These are phyloP conservation scores for Coenonympha arcania DNA, from an alignment of 2,888 invertebrate species.

Conservation along the genomic window DNA sequence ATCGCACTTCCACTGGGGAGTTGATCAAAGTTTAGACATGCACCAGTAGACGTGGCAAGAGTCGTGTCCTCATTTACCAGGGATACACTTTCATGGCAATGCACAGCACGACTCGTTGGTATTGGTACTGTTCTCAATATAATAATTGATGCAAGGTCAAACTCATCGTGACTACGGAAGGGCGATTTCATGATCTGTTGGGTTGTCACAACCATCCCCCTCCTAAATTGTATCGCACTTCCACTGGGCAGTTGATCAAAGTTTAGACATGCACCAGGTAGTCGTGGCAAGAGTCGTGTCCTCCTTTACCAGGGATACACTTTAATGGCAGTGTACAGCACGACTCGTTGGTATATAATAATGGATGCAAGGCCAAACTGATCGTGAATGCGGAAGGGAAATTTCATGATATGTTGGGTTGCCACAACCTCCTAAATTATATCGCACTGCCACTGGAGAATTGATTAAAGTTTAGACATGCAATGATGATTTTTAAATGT, in stretches of 20 bases:
- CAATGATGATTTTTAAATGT: too few species aligned
- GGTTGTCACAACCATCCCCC: slow-evolving; percentile 31
- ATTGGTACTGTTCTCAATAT: too few species aligned
- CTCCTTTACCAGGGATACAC: too few species aligned
- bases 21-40: too few species aligned
- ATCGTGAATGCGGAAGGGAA: slow-evolving; percentile 25
- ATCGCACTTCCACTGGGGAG: too few species aligned
- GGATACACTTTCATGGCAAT: too few species aligned
- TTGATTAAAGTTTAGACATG: neutral
- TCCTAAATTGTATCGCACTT: slow-evolving; percentile 9
- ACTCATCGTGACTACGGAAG: slow-evolving; percentile 29
- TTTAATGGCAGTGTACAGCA: too few species aligned
- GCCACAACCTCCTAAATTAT: slow-evolving; percentile 27
- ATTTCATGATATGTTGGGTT: slow-evolving; percentile 23
- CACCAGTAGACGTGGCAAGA: too few species aligned
- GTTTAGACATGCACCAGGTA: too few species aligned
- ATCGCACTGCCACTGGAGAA: neutral
- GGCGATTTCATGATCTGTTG: slow-evolving; percentile 22
- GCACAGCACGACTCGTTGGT: too few species aligned
- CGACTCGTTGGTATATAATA: slow-evolving; percentile 37
- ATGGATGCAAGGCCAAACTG: slow-evolving; percentile 38
- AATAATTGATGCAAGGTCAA: slow-evolving; percentile 41
- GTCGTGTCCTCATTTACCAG: too few species aligned
- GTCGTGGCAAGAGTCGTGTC: too few species aligned
- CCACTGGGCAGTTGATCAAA: neutral